Base-by-base conservation (phyloP, 2,888 invertebrate genomes). In the Drosophila differens region DNA sequence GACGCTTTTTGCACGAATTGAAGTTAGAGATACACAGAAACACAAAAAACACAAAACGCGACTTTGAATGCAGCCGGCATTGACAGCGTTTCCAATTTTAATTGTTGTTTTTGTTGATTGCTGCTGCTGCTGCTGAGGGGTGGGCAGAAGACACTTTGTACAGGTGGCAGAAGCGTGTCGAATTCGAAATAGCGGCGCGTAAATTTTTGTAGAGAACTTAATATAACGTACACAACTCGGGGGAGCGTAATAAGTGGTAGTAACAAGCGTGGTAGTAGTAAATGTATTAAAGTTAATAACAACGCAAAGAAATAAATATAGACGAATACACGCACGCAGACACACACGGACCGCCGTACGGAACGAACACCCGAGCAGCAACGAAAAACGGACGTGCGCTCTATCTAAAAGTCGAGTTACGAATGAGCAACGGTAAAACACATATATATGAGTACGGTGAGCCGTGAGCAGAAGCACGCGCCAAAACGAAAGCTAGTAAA, bases 371-470 rank as follows among this genome's bases (percentile, higher is more conserved):
- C 51, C 69, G 70, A 70, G 52, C 25, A 25, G 22, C 47, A 25
- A 47, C 41, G 30, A 69, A 52, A 53, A 69, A 67, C 66, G 59
- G 55, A 90, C 90, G 90, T 90, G 85, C 82, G 82, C 82, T 81
- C 81, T 79, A 79, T 79, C 80, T 79, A 85, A 89, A 82, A 74
- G 82, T 54, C 81, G 76, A 82, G 81, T 79, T 79, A 82, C 86
- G 91, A 91, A 84, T 90, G 89, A 84, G 80, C 80, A 79, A 82
- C 83, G 75, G 76, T 79, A 76, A 83, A 83, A 73, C 63, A 67
- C 22, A 25, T 22, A 25, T 7, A 22, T 9, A 63, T 22, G 30
- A 30, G 22, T 41, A 44, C 68, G 61, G 67, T 79, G 82, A 84
- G 73, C 81, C 39, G 30, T 57, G 65, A 64, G 68, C 39, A 74